These are phyloP conservation scores for Theocolax elegans DNA, from an alignment of 1,140 invertebrate species.

Conservation along the genomic window DNA sequence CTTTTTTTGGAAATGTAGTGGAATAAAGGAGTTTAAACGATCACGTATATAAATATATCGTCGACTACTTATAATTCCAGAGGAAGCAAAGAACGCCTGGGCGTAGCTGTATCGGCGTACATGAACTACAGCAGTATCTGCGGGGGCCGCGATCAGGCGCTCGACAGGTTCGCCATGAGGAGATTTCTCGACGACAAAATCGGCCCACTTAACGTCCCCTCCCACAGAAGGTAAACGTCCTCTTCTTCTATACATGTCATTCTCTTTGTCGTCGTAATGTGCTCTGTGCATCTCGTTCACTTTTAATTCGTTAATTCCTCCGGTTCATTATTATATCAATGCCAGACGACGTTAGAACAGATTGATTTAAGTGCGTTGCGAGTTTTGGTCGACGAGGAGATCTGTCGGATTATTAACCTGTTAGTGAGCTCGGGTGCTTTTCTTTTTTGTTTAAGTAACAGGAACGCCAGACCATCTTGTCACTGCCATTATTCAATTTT, in stretches of 20 bases:
- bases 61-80: conserved; percentile 63
- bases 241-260: neutral
- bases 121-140: conserved; percentile 95
- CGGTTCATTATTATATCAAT: conserved; percentile 6
- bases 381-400: neutral
- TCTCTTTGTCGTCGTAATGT: neutral
- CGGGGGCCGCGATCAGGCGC: conserved; percentile 86
- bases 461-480: too few relatives aligned
- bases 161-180: conserved; percentile 92
- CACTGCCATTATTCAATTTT: too few relatives aligned
- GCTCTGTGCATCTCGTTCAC: too few relatives aligned
- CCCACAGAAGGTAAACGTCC: conserved; percentile 81
- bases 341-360: neutral
- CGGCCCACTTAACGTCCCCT: conserved; percentile 83
- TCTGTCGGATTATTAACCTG: neutral
- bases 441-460: too few relatives aligned
- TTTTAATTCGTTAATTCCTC: conserved; percentile 2
- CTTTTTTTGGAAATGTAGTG: too few relatives aligned
- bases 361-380: conserved; percentile 14
- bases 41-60: too few relatives aligned
- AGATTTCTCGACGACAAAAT: conserved; percentile 90
- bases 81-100: conserved; percentile 81
- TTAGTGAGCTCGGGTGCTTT: neutral
- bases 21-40: too few relatives aligned
- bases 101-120: conserved; percentile 89